Conservation (phyloP, 2,113 vertebrate genomes). For the Myotis davidii region DNA sequence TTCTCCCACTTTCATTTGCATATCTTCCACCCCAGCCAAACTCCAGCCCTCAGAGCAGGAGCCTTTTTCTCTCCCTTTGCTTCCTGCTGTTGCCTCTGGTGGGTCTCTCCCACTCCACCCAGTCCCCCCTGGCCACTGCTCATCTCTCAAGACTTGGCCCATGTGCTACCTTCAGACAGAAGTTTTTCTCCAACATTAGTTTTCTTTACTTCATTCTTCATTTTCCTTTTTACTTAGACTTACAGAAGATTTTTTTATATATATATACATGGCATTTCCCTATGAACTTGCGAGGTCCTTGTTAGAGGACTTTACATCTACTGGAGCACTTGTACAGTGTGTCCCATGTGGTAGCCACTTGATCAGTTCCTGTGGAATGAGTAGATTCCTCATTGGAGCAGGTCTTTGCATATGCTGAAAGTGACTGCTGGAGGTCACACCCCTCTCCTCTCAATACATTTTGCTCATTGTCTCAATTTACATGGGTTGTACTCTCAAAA, state of each 20-base stretch:
- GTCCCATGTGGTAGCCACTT: neutral
- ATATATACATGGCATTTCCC: neutral
- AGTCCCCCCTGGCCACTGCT: neutral
- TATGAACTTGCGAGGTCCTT: neutral
- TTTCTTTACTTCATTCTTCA: neutral
- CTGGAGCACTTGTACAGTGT: neutral
- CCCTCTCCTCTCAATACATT: neutral
- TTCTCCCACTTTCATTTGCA: neutral
- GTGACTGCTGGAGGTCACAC: neutral
- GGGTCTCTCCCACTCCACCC: neutral
- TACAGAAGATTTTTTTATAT: neutral
- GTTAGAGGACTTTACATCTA: neutral
- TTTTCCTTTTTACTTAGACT: constrained; percentile 23
- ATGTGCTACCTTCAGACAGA: neutral
- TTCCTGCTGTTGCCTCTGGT: neutral
- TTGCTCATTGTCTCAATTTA: neutral
- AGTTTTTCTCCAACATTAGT: neutral
- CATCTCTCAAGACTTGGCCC: neutral
- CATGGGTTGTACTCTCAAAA: neutral
- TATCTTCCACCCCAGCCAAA: neutral
- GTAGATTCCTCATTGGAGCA: neutral
- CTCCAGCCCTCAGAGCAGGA: neutral
- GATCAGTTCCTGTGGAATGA: neutral
- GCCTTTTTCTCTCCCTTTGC: neutral
- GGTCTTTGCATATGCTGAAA: neutral